Conservation (phyloP, 2,113 vertebrate genomes). For the Crotalus viridis region DNA sequence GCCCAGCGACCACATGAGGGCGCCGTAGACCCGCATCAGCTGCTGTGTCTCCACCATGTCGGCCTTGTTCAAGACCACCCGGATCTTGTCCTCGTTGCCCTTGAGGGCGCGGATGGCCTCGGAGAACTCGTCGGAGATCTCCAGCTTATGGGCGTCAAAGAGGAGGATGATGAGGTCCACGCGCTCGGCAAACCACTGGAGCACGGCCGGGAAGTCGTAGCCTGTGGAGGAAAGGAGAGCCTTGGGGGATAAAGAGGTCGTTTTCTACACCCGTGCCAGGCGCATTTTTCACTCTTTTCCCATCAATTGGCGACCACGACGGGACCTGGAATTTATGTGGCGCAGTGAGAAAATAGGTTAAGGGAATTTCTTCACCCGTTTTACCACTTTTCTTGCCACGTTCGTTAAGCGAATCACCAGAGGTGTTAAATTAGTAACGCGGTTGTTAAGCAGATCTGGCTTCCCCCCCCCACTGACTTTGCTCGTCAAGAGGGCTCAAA, state of each 20-base stretch:
- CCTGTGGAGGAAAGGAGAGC: slow-evolving; percentile 62
- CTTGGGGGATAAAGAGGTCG: not conserved
- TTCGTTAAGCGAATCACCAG: no score
- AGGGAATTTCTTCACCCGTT: no score
- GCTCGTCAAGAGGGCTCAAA: no score
- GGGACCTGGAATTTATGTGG: no score
- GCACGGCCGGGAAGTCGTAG: slow-evolving; percentile 88
- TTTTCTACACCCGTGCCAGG: rapidly evolving
- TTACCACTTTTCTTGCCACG: no score
- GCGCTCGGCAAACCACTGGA: slow-evolving; percentile 91
- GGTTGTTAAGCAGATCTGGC: no score
- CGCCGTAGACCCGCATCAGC: slow-evolving; percentile 92
- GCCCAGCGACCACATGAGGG: slow-evolving; percentile 93
- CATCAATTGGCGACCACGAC: no score
- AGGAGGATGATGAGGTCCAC: slow-evolving; percentile 92
- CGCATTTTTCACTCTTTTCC: no score
- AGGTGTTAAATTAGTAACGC: no score
- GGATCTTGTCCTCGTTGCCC: slow-evolving; percentile 93
- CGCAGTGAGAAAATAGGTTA: no score
- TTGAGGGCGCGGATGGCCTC: slow-evolving; percentile 87
- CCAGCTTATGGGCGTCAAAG: slow-evolving; percentile 92
- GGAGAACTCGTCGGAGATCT: slow-evolving; percentile 92
- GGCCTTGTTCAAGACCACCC: slow-evolving; percentile 93
- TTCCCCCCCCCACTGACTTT: no score
- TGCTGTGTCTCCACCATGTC: slow-evolving; percentile 94